Conservation (phyloP, 2,113 vertebrate species). For the Jaculus jaculus region DNA sequence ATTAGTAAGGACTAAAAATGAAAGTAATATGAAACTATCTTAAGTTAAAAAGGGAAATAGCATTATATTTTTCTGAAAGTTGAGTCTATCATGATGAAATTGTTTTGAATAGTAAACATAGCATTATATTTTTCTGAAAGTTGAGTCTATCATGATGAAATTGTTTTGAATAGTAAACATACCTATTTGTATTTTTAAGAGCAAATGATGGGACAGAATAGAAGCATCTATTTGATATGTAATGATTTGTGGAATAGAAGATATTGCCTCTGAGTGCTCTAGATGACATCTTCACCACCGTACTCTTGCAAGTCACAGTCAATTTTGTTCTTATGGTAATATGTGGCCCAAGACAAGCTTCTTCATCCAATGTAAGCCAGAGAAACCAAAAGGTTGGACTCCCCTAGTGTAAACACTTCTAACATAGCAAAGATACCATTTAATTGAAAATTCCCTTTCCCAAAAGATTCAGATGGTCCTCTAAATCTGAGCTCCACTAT, state of each 20-base stretch:
- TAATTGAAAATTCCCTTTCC: background rate
- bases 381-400: no score
- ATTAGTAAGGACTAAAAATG: background rate
- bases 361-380: no score
- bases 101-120: no score
- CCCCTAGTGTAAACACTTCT: background rate
- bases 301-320: background rate
- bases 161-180: no score
- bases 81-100: no score
- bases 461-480: background rate
- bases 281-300: background rate
- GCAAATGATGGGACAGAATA: background rate
- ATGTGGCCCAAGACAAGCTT: no score
- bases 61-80: no score
- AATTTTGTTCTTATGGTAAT: background rate
- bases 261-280: background rate
- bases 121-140: no score
- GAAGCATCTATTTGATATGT: background rate
- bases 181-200: background rate
- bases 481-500: background rate
- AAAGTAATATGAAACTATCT: background rate
- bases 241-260: background rate
- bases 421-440: background rate
- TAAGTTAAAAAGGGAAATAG: background rate
- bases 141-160: no score